Conservation (phyloP, 2,888 invertebrate genomes). For the Rhamnusium bicolor region DNA sequence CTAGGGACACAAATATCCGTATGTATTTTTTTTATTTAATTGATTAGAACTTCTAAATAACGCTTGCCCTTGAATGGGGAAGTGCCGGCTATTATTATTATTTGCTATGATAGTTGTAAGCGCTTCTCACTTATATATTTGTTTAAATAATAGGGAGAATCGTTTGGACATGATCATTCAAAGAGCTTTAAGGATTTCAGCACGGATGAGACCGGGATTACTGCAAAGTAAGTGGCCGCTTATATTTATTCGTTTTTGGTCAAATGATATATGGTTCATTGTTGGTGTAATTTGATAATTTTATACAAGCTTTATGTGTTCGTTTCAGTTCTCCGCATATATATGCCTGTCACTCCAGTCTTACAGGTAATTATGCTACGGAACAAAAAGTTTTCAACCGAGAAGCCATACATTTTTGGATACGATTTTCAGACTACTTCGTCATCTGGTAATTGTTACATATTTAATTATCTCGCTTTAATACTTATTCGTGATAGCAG, state of each 20-base stretch:
- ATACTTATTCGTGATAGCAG: too few species aligned
- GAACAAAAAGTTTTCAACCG: constrained; percentile 40
- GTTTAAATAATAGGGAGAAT: background rate
- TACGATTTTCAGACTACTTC: constrained; percentile 65
- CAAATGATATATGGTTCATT: too few species aligned
- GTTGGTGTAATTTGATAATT: too few species aligned
- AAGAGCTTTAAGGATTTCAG: background rate
- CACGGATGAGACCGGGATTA: constrained; percentile 2
- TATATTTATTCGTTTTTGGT: too few species aligned
- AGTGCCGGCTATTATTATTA: background rate
- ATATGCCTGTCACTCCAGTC: constrained; percentile 63
- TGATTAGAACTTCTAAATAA: too few species aligned
- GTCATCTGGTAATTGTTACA: constrained; percentile 46
- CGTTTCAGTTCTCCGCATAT: constrained; percentile 52
- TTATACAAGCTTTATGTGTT: background rate
- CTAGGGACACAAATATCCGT: constrained; percentile 12
- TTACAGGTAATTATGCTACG: constrained; percentile 59
- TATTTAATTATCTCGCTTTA: background rate
- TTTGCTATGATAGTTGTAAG: background rate
- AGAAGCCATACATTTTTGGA: constrained; percentile 62
- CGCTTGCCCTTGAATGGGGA: too few species aligned
- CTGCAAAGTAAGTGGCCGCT: constrained; percentile 26
- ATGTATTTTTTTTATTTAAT: background rate
- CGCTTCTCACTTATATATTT: background rate
- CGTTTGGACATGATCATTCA: background rate